Conservation (phyloP, 2,113 vertebrate species). For the Rhodinocichla rosea region DNA sequence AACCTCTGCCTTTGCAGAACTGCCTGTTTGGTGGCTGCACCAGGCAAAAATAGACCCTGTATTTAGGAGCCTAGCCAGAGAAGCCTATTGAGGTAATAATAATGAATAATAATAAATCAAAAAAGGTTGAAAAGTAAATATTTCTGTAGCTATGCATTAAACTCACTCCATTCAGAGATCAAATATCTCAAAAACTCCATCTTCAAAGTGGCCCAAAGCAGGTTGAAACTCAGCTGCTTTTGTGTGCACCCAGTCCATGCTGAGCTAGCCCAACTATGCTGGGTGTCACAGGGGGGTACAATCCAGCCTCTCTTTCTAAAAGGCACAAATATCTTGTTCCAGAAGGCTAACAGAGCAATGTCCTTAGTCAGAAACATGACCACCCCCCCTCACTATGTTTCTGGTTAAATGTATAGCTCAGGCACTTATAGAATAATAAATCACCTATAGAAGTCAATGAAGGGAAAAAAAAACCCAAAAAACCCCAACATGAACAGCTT, state of each 20-base stretch:
- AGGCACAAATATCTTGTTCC: background rate
- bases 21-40: background rate
- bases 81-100: background rate
- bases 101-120: background rate
- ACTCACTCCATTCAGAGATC: background rate
- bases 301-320: background rate
- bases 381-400: background rate
- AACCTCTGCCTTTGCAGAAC: background rate
- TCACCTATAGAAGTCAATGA: conserved; percentile 59
- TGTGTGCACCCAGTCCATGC: rapidly evolving
- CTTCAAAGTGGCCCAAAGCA: background rate
- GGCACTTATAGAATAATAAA: conserved; percentile 53
- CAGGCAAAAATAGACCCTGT: background rate
- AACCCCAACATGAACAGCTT: conserved; percentile 34
- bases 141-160: background rate
- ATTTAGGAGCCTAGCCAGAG: background rate
- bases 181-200: background rate
- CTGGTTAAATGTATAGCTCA: conserved; percentile 1
- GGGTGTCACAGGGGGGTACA: rapidly evolving
- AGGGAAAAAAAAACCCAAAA: background rate
- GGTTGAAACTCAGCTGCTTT: background rate
- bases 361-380: background rate
- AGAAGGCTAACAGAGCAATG: background rate
- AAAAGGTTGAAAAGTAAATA: background rate
- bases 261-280: background rate